These are phyloP conservation scores for Drosophila truncata DNA, from an alignment of 1,140 invertebrate genomes.

Conservation along the genomic window DNA sequence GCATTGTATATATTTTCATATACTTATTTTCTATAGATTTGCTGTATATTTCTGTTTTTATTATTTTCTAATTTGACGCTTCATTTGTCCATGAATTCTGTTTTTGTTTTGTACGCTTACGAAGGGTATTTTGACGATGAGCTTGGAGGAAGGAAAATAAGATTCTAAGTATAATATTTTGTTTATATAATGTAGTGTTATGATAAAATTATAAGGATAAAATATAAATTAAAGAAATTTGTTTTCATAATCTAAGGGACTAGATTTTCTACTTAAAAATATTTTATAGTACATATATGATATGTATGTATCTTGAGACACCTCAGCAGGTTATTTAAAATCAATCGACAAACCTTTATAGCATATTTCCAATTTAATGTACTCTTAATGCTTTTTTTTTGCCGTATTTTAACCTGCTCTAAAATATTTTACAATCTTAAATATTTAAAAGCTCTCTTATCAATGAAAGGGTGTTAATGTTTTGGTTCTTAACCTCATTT, in stretches of 20 bases:
- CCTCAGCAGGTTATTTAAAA: too few species aligned
- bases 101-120: conserved; percentile 23
- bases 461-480: conserved; percentile 15
- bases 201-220: too few species aligned
- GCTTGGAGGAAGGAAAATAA: not conserved
- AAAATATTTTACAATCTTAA: not conserved
- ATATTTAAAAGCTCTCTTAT: not conserved
- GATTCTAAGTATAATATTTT: too few species aligned
- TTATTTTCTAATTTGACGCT: conserved; percentile 80
- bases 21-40: conserved; percentile 34
- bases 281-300: too few species aligned
- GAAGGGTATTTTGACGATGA: not conserved
- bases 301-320: too few species aligned
- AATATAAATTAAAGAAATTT: too few species aligned
- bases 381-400: too few species aligned
- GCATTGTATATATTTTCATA: conserved; percentile 30
- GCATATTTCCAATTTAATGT: too few species aligned
- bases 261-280: too few species aligned
- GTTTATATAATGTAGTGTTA: not conserved
- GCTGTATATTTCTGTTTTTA: conserved; percentile 34
- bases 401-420: not conserved
- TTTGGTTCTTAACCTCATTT: conserved; percentile 2
- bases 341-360: too few species aligned
- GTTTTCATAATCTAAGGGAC: too few species aligned
- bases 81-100: conserved; percentile 58